A percentile compares a stretch with the other conserved stretches of the same genome.
Conservation (phyloP, 2,888 invertebrate species). For the Lepidocyrtinus sp. region DNA sequence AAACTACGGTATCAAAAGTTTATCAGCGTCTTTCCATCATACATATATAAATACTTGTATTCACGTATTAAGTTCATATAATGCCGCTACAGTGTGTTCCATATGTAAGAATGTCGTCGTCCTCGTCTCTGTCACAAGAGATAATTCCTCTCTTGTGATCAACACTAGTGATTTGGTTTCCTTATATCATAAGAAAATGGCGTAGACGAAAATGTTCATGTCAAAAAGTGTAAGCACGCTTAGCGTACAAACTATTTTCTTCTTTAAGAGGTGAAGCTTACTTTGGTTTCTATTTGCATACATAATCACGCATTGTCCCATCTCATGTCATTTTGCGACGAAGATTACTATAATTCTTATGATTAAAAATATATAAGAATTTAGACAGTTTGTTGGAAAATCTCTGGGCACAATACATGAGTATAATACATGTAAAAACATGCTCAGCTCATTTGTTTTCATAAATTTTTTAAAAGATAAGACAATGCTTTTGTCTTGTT, state of each 20-base stretch:
- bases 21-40: not conserved
- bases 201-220: not conserved
- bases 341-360: no score
- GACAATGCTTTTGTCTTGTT: not conserved
- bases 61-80: no score
- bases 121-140: conserved; percentile 21
- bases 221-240: not conserved
- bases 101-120: conserved; percentile 28
- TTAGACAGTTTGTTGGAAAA: no score
- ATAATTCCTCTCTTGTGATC: conserved; percentile 27
- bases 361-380: no score
- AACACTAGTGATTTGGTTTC: not conserved
- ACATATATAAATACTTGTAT: no score
- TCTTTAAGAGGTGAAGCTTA: no score
- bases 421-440: not conserved
- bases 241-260: no score
- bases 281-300: no score
- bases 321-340: no score
- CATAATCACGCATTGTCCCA: not conserved
- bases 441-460: not conserved
- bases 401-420: no score
- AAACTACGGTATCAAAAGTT: not conserved
- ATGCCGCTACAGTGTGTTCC: no score
- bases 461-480: not conserved
- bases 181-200: not conserved